Percentiles rank a stretch among this genome's conserved stretches.
phyloP scores from a whole-genome alignment of 2,113 vertebrate genomes.

The Coryphaenoides rupestris region DNA sequence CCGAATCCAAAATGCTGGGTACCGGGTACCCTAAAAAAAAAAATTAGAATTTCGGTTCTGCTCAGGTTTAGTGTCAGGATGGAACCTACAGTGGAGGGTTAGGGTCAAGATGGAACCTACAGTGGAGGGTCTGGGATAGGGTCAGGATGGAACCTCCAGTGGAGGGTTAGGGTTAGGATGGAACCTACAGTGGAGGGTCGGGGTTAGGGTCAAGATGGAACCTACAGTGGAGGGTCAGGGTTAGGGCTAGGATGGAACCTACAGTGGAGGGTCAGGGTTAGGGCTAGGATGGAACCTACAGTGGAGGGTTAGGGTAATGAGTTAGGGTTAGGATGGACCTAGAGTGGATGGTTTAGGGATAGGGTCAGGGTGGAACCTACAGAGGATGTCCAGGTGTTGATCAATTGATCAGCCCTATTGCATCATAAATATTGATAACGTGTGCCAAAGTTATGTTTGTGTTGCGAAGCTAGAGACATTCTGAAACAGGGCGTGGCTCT shows the following conservation, averaged over 20 bases:
- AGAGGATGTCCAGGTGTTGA: constrained; percentile 47
- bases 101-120: constrained; percentile 17
- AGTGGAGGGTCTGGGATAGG: constrained; percentile 4
- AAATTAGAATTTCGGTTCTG: too few relatives aligned
- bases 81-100: too few relatives aligned
- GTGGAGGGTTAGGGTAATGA: too few relatives aligned
- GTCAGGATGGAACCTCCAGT: constrained; percentile 1
- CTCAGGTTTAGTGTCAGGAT: too few relatives aligned
- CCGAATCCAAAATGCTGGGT: too few relatives aligned
- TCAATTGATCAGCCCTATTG: too few relatives aligned
- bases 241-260: constrained; percentile 9
- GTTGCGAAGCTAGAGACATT: too few relatives aligned
- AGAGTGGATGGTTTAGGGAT: constrained; percentile 10
- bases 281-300: constrained; percentile 17
- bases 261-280: constrained; percentile 11
- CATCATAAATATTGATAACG: too few relatives aligned
- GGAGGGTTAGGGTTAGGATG: constrained; percentile 19
- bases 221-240: constrained; percentile 12
- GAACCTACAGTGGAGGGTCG: constrained; percentile 24
- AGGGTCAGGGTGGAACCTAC: constrained; percentile 44
- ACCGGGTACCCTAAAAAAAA: too few relatives aligned
- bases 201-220: constrained; percentile 15
- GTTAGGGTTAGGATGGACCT: constrained; percentile 1
- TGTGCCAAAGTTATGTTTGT: too few relatives aligned
- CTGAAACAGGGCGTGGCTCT: too few relatives aligned